Evolutionary conservation across 1,140 invertebrate genomes (phyloP).

Genomic region (Zaprionus inermis): DNA sequence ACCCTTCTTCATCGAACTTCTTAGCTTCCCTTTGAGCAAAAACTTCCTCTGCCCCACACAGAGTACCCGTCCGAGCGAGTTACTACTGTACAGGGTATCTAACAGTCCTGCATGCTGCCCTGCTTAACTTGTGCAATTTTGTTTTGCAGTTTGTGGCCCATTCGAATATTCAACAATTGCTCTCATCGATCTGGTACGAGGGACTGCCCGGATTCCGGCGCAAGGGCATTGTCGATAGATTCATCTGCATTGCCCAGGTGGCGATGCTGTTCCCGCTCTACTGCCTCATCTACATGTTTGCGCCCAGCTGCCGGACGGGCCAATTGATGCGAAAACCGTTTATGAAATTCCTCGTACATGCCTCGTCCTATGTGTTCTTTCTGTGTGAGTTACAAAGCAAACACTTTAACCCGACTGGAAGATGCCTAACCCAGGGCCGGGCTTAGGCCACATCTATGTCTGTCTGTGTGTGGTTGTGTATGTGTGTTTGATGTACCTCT

Average conservation of each 20-base stretch:
- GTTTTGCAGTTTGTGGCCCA: slow-evolving; percentile 93
- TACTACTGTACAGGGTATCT: neutral
- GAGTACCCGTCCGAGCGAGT: too few relatives aligned
- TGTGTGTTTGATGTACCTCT: neutral
- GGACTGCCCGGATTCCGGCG: slow-evolving; percentile 93
- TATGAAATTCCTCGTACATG: slow-evolving; percentile 97
- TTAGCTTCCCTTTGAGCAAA: too few relatives aligned
- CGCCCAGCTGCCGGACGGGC: slow-evolving; percentile 90
- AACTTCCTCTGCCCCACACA: too few relatives aligned
- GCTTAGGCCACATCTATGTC: neutral
- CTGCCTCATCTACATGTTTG: slow-evolving; percentile 92
- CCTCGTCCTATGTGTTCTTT: slow-evolving; percentile 96
- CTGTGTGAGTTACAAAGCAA: slow-evolving; percentile 87
- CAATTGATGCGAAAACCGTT: slow-evolving; percentile 94
- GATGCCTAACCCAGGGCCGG: neutral
- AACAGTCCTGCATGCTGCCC: neutral
- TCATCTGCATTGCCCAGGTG: slow-evolving; percentile 89
- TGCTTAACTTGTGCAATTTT: slow-evolving; percentile 8
- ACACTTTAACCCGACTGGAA: slow-evolving; percentile 31
- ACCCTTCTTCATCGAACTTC: too few relatives aligned
- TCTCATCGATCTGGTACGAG: slow-evolving; percentile 96
- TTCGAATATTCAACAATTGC: slow-evolving; percentile 95
- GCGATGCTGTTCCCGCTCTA: slow-evolving; percentile 94
- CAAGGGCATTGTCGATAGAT: slow-evolving; percentile 88
- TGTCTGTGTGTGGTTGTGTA: slow-evolving; percentile 8